Evolutionary conservation across 2,797 vertebrate species (phyloP).

Genomic region (Phaenicophaeus curvirostris): DNA sequence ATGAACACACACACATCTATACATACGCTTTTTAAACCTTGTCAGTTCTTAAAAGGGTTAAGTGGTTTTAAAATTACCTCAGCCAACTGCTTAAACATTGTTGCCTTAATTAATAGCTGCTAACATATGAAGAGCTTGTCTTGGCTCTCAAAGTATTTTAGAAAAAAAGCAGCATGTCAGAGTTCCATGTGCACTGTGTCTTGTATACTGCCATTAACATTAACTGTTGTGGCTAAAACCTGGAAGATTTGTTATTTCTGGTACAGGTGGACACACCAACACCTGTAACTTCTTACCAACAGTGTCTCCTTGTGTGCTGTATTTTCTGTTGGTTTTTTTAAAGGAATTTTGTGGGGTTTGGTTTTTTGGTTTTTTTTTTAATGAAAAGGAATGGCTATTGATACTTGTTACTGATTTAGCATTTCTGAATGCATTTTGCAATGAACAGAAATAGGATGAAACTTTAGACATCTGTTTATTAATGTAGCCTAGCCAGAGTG

Average conservation of each 20-base stretch:
- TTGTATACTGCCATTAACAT: constrained; percentile 53
- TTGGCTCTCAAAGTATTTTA: constrained; percentile 20
- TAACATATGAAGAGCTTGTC: constrained; percentile 54
- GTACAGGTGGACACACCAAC: neutral
- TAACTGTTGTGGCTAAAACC: neutral
- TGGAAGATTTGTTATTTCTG: neutral
- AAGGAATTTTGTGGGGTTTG: neutral
- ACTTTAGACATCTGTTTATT: neutral
- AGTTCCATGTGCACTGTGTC: constrained; percentile 33
- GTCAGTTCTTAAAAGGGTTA: constrained; percentile 48
- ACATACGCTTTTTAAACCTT: neutral
- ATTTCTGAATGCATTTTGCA: neutral
- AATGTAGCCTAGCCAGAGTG: neutral
- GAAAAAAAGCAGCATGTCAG: constrained; percentile 29
- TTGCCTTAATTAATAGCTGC: constrained; percentile 73
- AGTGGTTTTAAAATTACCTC: constrained; percentile 56
- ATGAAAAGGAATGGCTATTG: neutral
- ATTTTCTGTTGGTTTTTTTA: neutral
- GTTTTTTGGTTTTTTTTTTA: too few relatives aligned
- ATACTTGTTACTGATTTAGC: neutral
- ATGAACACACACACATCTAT: neutral
- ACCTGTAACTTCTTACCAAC: neutral
- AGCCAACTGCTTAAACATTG: constrained; percentile 54
- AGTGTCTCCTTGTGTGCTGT: rapidly evolving
- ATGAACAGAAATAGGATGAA: neutral